A percentile compares a stretch with the other conserved stretches of the same genome.
These are phyloP conservation scores for Epizoanthus stellaris DNA, from an alignment of 92 coral and sea anemone species.

Conservation along the genomic window DNA sequence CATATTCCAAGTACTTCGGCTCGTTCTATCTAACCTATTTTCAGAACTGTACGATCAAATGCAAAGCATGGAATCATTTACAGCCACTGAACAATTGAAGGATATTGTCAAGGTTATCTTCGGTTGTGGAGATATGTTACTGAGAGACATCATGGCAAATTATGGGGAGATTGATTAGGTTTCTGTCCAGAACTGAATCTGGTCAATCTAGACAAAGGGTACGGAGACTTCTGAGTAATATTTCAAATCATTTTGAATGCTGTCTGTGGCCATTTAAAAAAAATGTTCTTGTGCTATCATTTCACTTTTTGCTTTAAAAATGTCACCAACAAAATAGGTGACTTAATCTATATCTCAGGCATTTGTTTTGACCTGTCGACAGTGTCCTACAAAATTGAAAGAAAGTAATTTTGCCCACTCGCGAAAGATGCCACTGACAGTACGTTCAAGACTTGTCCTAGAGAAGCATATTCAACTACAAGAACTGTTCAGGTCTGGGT, in stretches of 20 bases:
- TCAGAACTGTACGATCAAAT: slow-evolving; percentile 37
- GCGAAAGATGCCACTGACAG: slow-evolving; percentile 28
- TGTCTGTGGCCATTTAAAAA: slow-evolving; percentile 35
- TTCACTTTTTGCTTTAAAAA: slow-evolving; percentile 25
- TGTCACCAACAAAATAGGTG: slow-evolving; percentile 27
- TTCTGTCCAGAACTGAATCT: slow-evolving; percentile 39
- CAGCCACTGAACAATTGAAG: slow-evolving; percentile 31
- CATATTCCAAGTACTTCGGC: slow-evolving; percentile 36
- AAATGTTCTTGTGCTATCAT: slow-evolving; percentile 27
- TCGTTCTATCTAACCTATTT: slow-evolving; percentile 13
- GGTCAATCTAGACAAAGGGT: slow-evolving; percentile 34
- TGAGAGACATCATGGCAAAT: slow-evolving; percentile 22
- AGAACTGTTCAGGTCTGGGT: slow-evolving; percentile 22
- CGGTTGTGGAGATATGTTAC: slow-evolving; percentile 45
- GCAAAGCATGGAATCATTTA: slow-evolving; percentile 45
- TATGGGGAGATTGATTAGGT: slow-evolving; percentile 19
- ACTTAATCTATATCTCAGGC: slow-evolving; percentile 22
- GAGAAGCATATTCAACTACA: slow-evolving; percentile 23
- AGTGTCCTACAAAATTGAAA: slow-evolving; percentile 24
- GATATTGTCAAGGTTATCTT: slow-evolving; percentile 33
- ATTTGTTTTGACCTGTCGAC: slow-evolving; percentile 34
- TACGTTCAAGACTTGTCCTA: slow-evolving; percentile 22
- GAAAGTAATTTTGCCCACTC: slow-evolving; percentile 27
- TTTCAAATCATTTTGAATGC: slow-evolving; percentile 34
- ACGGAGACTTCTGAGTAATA: slow-evolving; percentile 28